phyloP scores from a whole-genome alignment of 2,888 invertebrate genomes.

The Coelopa pilipes region DNA sequence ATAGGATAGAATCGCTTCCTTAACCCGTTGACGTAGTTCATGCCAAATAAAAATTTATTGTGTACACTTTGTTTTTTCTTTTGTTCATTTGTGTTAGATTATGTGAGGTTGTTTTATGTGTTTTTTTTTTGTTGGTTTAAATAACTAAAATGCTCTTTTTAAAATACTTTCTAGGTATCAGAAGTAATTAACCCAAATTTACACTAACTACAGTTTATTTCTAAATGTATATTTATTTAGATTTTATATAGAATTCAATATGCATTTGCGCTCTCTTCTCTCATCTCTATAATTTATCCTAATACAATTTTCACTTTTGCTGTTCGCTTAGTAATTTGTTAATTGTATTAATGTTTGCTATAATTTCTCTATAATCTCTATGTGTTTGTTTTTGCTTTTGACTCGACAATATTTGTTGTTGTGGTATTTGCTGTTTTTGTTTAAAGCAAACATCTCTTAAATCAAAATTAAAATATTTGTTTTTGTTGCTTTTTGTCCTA shows the following conservation, averaged over 20 bases:
- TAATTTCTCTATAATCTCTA: slow-evolving; percentile 36
- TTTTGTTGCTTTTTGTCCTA: slow-evolving; percentile 4
- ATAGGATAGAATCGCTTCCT: slow-evolving; percentile 8
- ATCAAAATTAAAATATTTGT: not conserved
- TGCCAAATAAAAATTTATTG: not conserved
- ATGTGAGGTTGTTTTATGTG: not conserved
- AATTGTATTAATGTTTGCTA: slow-evolving; percentile 34
- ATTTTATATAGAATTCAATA: slow-evolving; percentile 19
- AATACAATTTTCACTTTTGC: slow-evolving; percentile 38
- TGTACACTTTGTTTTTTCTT: not conserved
- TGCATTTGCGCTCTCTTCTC: not conserved
- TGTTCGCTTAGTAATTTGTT: slow-evolving; percentile 43
- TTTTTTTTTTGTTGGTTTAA: slow-evolving; percentile 3
- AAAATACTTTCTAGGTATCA: slow-evolving; percentile 34
- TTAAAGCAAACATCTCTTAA: slow-evolving; percentile 10
- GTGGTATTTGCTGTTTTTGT: not conserved
- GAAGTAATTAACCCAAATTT: slow-evolving; percentile 32
- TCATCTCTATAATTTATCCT: slow-evolving; percentile 16
- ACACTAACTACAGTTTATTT: slow-evolving; percentile 32
- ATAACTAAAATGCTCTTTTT: slow-evolving; percentile 18
- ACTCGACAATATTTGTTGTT: not conserved
- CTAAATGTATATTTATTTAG: slow-evolving; percentile 17
- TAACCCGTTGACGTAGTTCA: not conserved
- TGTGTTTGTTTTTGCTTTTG: slow-evolving; percentile 34
- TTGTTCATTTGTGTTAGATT: not conserved